Conservation (phyloP, 2,888 invertebrate species). For the Malachius bipustulatus region DNA sequence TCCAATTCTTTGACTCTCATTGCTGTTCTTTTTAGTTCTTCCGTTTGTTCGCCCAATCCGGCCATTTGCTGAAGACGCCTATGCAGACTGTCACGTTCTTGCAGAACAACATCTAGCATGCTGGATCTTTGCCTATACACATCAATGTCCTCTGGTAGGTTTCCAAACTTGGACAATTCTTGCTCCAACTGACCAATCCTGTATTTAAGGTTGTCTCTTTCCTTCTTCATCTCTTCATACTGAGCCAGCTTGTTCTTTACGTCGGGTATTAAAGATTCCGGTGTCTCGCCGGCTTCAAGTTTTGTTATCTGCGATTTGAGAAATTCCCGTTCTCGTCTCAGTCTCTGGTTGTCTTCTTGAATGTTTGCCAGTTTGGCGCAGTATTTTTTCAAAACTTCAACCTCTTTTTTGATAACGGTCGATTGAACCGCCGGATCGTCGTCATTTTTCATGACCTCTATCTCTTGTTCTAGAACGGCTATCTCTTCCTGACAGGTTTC, state of each 20-base stretch:
- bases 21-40: slow-evolving; percentile 18
- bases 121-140: slow-evolving; percentile 22
- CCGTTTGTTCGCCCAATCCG: slow-evolving; percentile 23
- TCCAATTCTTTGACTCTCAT: slow-evolving; percentile 19
- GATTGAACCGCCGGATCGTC: slow-evolving; percentile 27
- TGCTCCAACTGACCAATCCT: slow-evolving; percentile 26
- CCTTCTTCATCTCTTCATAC: slow-evolving; percentile 22
- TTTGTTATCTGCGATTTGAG: slow-evolving; percentile 12
- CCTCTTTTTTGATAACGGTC: slow-evolving; percentile 28
- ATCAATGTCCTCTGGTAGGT: slow-evolving; percentile 26
- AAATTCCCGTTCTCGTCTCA: slow-evolving; percentile 22
- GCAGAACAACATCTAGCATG: slow-evolving; percentile 25
- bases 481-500: slow-evolving; percentile 24
- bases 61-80: slow-evolving; percentile 16
- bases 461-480: slow-evolving; percentile 26
- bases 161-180: slow-evolving; percentile 22
- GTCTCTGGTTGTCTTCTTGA: slow-evolving; percentile 28
- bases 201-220: slow-evolving; percentile 25
- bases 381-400: slow-evolving; percentile 29
- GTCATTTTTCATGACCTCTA: slow-evolving; percentile 23
- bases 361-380: slow-evolving; percentile 29
- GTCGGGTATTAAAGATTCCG: slow-evolving; percentile 6
- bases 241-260: slow-evolving; percentile 16
- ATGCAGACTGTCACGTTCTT: slow-evolving; percentile 25
- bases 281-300: slow-evolving; percentile 1